phyloP scores from a whole-genome alignment of 2,888 invertebrate genomes.

The Lampropteryx suffumata region DNA sequence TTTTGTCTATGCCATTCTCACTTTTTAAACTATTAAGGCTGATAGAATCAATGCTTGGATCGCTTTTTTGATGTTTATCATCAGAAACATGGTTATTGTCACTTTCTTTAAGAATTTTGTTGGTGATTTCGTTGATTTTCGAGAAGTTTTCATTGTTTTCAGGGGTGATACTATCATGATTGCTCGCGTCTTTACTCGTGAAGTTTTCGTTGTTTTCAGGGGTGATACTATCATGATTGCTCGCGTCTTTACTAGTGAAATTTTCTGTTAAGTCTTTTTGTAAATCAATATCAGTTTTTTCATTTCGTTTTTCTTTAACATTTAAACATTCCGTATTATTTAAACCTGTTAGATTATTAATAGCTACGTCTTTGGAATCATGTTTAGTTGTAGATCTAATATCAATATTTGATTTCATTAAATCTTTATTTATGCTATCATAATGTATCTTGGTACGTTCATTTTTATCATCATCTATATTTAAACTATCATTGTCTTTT shows the following conservation, averaged over 20 bases:
- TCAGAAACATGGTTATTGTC: conserved; percentile 6
- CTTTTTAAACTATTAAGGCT: conserved; percentile 10
- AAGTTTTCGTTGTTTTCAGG: conserved; percentile 6
- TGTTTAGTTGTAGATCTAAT: too few species aligned
- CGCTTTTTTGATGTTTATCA: neutral
- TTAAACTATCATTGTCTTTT: neutral
- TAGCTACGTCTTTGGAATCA: too few species aligned
- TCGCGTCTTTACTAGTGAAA: conserved; percentile 3
- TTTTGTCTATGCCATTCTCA: neutral
- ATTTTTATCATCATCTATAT: conserved; percentile 1
- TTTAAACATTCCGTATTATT: conserved; percentile 2
- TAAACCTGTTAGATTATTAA: neutral
- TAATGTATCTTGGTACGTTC: conserved; percentile 1
- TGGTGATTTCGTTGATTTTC: conserved; percentile 23
- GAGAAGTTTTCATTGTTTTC: conserved; percentile 11
- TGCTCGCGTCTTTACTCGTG: neutral
- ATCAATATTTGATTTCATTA: conserved; percentile 12
- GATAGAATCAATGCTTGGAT: neutral
- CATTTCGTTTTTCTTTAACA: neutral
- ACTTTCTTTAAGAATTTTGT: conserved; percentile 13
- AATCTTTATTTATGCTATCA: neutral
- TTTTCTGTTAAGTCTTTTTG: conserved; percentile 1
- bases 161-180: too few species aligned
- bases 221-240: too few species aligned
- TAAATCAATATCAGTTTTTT: conserved; percentile 12